Conservation (phyloP, 2,888 invertebrate genomes). For the Unio delphinus region DNA sequence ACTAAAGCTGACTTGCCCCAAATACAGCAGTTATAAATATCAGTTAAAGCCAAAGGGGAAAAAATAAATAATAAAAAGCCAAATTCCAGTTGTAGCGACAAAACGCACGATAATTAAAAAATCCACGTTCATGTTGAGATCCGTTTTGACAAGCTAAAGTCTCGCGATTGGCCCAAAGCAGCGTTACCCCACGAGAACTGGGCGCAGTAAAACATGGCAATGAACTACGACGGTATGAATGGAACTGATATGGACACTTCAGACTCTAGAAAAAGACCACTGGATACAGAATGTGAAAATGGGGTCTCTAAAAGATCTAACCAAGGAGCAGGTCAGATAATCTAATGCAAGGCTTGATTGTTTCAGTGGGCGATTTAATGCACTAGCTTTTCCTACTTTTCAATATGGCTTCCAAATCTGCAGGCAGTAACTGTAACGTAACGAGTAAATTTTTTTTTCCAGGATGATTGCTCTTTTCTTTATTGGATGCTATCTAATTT, state of each 20-base stretch:
- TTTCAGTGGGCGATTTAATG: slow-evolving; percentile 39
- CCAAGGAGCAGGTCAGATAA: slow-evolving; percentile 68
- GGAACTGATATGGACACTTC: slow-evolving; percentile 68
- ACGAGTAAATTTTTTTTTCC: slow-evolving; percentile 37
- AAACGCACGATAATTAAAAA: too few relatives aligned
- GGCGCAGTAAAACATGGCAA: slow-evolving; percentile 65
- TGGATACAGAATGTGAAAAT: slow-evolving; percentile 69
- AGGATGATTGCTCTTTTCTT: neutral
- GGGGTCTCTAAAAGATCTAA: slow-evolving; percentile 70
- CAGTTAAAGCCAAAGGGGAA: too few relatives aligned
- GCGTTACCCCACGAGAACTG: slow-evolving; percentile 69
- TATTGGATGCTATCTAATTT: slow-evolving; percentile 38
- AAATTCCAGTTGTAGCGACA: too few relatives aligned
- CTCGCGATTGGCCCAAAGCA: slow-evolving; percentile 44
- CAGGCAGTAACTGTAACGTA: slow-evolving; percentile 52
- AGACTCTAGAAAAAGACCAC: slow-evolving; percentile 71
- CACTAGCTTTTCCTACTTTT: slow-evolving; percentile 51
- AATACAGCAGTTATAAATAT: too few relatives aligned
- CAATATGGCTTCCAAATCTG: slow-evolving; percentile 64
- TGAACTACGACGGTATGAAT: slow-evolving; percentile 68
- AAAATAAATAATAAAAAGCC: too few relatives aligned
- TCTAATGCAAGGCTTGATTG: slow-evolving; percentile 49
- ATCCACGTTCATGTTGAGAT: too few relatives aligned
- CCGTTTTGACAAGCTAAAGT: slow-evolving; percentile 32
- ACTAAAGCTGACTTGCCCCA: too few relatives aligned